Conservation (phyloP, 2,888 invertebrate genomes). For the Esperia sulphurella region DNA sequence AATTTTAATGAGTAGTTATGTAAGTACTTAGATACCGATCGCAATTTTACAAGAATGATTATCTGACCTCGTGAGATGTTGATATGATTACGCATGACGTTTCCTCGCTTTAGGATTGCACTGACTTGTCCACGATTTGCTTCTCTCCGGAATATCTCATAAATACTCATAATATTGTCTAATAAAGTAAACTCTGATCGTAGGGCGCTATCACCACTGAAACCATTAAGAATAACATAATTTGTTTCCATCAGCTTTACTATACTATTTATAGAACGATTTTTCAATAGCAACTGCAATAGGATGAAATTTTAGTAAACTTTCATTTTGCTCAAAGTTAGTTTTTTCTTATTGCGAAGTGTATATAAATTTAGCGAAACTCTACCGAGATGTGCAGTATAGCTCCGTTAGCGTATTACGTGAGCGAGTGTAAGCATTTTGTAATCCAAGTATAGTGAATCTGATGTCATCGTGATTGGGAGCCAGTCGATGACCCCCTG, state of each 20-base stretch:
- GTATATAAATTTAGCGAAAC: conserved; percentile 8
- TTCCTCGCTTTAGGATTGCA: not conserved
- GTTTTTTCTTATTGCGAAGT: conserved; percentile 11
- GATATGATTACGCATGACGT: not conserved
- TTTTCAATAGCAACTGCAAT: no score
- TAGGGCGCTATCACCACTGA: no score
- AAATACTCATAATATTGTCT: no score
- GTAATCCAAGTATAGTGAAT: conserved; percentile 63
- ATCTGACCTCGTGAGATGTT: not conserved
- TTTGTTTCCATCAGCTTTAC: no score
- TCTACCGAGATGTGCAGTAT: conserved; percentile 33
- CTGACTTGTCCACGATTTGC: no score
- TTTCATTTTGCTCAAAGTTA: no score
- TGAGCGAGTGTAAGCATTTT: conserved; percentile 69
- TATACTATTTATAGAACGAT: no score
- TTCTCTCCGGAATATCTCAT: no score
- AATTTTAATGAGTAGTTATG: conserved; percentile 10
- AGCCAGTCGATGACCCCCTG: conserved; percentile 71
- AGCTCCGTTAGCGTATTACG: conserved; percentile 52
- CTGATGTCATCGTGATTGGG: conserved; percentile 70
- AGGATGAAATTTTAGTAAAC: no score
- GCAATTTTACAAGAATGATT: not conserved
- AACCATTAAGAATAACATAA: no score
- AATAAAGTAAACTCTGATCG: no score
- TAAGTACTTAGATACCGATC: not conserved